Evolutionary conservation across 2,888 invertebrate genomes (phyloP).

Genomic region (Achlya flavicornis): DNA sequence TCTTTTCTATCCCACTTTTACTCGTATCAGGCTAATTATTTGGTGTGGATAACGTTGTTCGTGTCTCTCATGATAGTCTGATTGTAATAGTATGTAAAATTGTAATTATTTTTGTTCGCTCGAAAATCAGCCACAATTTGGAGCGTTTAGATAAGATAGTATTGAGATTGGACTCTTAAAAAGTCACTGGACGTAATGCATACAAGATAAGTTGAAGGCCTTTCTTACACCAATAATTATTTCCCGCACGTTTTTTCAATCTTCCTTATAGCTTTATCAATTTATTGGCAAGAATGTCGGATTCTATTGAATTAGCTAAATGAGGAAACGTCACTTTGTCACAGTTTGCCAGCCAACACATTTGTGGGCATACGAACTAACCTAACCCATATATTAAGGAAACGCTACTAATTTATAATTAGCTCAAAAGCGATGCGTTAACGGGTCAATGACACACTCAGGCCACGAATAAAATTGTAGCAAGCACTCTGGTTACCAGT

Average conservation of each 20-base stretch:
- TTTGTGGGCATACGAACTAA: slow-evolving; percentile 17
- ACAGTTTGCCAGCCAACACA: slow-evolving; percentile 28
- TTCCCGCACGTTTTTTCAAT: background rate
- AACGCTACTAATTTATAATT: slow-evolving; percentile 65
- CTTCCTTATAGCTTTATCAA: background rate
- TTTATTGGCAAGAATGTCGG: slow-evolving; percentile 7
- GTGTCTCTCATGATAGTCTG: background rate
- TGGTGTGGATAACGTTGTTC: slow-evolving; percentile 17
- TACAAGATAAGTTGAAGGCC: background rate
- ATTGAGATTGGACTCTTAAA: background rate
- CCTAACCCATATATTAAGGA: slow-evolving; percentile 60
- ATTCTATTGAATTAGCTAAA: slow-evolving; percentile 27
- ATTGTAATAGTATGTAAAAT: background rate
- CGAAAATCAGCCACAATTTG: background rate
- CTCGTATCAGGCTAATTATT: slow-evolving; percentile 36
- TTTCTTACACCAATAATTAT: background rate
- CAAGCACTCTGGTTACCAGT: slow-evolving; percentile 34
- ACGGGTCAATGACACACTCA: slow-evolving; percentile 76
- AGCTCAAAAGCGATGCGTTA: slow-evolving; percentile 73
- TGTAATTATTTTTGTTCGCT: background rate
- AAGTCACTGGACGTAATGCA: background rate
- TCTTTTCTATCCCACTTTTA: slow-evolving; percentile 58
- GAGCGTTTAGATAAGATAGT: background rate
- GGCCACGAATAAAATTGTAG: slow-evolving; percentile 57
- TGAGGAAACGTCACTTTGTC: slow-evolving; percentile 32